A percentile compares a stretch with the other conserved stretches of the same genome.
Conservation (phyloP, 2,113 vertebrate genomes). For the Grammomys dolichurus region DNA sequence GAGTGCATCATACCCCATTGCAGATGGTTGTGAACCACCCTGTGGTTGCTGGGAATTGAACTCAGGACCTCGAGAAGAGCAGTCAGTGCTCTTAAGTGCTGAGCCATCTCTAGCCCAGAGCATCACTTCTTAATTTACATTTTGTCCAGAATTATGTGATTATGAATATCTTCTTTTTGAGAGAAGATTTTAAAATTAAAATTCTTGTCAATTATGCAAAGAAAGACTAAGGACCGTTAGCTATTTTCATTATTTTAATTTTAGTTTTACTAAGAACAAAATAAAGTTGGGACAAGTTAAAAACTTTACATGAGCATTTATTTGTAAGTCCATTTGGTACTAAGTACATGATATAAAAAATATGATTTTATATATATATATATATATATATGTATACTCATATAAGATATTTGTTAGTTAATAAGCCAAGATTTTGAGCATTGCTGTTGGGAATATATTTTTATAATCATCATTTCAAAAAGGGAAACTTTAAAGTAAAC, state of each 20-base stretch:
- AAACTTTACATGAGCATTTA: neutral
- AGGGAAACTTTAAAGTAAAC: neutral
- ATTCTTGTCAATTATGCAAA: neutral
- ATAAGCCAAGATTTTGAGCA: neutral
- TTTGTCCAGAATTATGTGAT: neutral
- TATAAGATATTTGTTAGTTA: neutral
- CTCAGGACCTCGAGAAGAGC: no score
- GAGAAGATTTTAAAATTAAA: neutral
- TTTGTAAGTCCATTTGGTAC: neutral
- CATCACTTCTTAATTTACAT: neutral
- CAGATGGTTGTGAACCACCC: no score
- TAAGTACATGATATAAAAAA: neutral
- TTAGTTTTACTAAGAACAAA: neutral
- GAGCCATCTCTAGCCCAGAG: no score
- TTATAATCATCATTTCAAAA: neutral
- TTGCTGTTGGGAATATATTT: neutral
- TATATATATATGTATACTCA: neutral
- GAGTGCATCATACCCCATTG: no score
- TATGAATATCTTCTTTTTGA: neutral
- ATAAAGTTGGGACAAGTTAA: neutral
- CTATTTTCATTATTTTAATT: neutral
- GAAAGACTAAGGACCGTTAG: neutral
- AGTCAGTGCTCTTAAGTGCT: no score
- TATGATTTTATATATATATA: no score
- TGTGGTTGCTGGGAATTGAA: no score